These are phyloP conservation scores for Caprella mutica DNA, from an alignment of 2,888 invertebrate species.

Conservation along the genomic window DNA sequence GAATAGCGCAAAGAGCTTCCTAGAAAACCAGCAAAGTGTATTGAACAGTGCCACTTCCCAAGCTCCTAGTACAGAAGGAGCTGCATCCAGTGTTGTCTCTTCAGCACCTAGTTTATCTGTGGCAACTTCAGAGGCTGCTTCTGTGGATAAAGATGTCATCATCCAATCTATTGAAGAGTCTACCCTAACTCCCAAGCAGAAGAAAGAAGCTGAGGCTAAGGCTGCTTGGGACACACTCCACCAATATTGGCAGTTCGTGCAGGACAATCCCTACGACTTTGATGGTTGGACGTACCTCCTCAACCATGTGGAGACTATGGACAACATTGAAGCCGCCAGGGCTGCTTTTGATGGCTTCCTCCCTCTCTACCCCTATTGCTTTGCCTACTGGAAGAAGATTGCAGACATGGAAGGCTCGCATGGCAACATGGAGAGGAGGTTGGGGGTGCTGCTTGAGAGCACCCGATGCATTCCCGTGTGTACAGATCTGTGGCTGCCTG, in stretches of 20 bases:
- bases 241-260: constrained; percentile 38
- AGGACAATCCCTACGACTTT: constrained; percentile 38
- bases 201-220: constrained; percentile 21
- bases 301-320: constrained; percentile 36
- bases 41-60: too few species aligned
- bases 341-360: constrained; percentile 38
- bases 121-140: too few species aligned
- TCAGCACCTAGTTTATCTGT: too few species aligned
- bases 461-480: constrained; percentile 46
- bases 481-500: constrained; percentile 48
- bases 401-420: constrained; percentile 36
- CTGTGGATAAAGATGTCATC: constrained; percentile 4
- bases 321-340: constrained; percentile 36
- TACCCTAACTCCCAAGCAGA: not conserved
- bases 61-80: too few species aligned
- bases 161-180: not conserved
- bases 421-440: constrained; percentile 38
- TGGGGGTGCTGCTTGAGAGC: constrained; percentile 45
- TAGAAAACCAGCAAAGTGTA: too few species aligned
- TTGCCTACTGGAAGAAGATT: constrained; percentile 39
- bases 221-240: constrained; percentile 36
- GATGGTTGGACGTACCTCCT: constrained; percentile 38
- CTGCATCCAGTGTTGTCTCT: too few species aligned
- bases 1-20: too few species aligned
- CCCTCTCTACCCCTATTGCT: constrained; percentile 38